These are phyloP conservation scores for Epistrophe grossulariae DNA, from an alignment of 2,888 invertebrate species.

Conservation along the genomic window DNA sequence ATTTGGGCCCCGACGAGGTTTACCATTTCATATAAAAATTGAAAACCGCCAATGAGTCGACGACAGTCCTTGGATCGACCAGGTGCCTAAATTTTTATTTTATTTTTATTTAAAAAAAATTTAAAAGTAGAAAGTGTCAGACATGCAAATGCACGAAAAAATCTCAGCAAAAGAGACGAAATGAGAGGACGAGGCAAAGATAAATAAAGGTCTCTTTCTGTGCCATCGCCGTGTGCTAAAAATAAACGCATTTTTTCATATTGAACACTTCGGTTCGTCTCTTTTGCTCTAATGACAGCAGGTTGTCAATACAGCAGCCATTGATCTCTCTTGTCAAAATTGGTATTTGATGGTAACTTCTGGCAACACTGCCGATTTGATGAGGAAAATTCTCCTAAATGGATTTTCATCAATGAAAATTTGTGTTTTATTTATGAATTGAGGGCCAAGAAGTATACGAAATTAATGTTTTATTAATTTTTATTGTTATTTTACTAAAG, in stretches of 20 bases:
- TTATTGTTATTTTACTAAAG: background rate
- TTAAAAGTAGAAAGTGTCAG: conserved; percentile 69
- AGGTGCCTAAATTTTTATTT: conserved; percentile 77
- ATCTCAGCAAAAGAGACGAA: conserved; percentile 59
- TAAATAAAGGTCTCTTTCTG: conserved; percentile 40
- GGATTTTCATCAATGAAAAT: conserved; percentile 64
- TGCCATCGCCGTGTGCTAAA: conserved; percentile 58
- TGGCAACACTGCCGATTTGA: conserved; percentile 52
- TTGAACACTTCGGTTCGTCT: conserved; percentile 38
- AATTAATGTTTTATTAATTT: conserved; percentile 16
- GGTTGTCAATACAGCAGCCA: conserved; percentile 59
- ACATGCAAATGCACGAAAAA: conserved; percentile 50
- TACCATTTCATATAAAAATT: conserved; percentile 64
- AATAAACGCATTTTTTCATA: conserved; percentile 62
- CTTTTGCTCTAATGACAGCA: conserved; percentile 54
- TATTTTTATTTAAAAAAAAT: conserved; percentile 10
- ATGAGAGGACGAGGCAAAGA: conserved; percentile 11
- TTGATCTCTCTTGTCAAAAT: conserved; percentile 72
- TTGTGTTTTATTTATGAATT: conserved; percentile 21
- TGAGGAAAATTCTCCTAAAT: conserved; percentile 41
- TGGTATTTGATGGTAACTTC: conserved; percentile 26
- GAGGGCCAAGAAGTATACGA: background rate
- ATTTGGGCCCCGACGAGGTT: conserved; percentile 72
- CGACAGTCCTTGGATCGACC: conserved; percentile 82
- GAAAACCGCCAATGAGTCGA: conserved; percentile 81